Percentiles rank a stretch among this genome's conserved stretches.
These are phyloP conservation scores for Scatophagus argus DNA, from an alignment of 2,113 vertebrate genomes.

Conservation along the genomic window DNA sequence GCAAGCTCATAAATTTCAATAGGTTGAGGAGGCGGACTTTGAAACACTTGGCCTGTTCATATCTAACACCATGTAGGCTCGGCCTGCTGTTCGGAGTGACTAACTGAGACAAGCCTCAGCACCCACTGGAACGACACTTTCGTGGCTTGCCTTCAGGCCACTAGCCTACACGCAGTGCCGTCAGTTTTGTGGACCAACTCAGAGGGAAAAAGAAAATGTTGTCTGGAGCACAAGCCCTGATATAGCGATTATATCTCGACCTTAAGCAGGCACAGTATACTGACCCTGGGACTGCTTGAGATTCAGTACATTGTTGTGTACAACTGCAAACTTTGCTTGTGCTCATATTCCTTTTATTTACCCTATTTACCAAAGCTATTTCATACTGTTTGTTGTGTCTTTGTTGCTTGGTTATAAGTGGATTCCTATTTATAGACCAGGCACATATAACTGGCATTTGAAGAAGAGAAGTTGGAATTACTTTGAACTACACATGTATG, in stretches of 20 bases:
- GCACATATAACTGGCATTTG: constrained; percentile 5
- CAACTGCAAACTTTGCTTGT: neutral
- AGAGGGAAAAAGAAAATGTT: neutral
- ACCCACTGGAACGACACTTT: constrained; percentile 40
- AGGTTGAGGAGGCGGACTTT: constrained; percentile 23
- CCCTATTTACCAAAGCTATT: neutral
- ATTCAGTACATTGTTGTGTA: neutral
- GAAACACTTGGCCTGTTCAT: constrained; percentile 27
- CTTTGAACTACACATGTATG: neutral
- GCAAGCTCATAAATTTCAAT: neutral
- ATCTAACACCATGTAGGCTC: constrained; percentile 12
- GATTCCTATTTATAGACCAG: constrained; percentile 3
- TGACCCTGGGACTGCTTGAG: neutral
- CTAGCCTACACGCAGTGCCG: neutral
- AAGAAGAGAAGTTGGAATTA: neutral
- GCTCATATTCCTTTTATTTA: neutral
- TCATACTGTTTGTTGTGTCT: neutral
- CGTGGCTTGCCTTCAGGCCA: constrained; percentile 30
- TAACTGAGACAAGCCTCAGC: constrained; percentile 31
- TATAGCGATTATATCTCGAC: neutral
- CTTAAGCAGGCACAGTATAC: neutral
- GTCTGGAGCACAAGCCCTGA: neutral
- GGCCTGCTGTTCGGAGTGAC: constrained; percentile 46
- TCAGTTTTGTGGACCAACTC: neutral
- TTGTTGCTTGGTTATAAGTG: neutral